phyloP scores from a whole-genome alignment of 1,140 invertebrate species.

The Camponotus vicinus region DNA sequence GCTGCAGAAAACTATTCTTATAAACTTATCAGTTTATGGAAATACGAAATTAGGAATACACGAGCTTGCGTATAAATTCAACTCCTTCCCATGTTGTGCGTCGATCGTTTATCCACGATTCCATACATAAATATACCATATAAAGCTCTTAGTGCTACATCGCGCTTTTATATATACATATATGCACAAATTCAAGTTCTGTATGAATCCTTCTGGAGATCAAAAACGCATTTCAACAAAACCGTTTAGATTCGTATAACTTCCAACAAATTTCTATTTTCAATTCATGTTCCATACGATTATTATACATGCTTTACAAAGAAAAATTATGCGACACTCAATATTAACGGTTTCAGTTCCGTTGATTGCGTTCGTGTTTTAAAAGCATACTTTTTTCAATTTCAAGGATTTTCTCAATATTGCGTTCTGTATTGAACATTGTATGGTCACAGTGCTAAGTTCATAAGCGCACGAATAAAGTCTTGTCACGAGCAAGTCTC shows the following conservation, averaged over 20 bases:
- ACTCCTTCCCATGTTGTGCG: constrained; percentile 19
- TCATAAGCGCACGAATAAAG: not conserved
- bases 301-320: constrained; percentile 6
- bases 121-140: not conserved
- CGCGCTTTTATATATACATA: not conserved
- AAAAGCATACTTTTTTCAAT: constrained; percentile 43
- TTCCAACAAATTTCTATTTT: not conserved
- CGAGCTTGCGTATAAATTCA: constrained; percentile 18
- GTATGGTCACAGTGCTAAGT: constrained; percentile 22
- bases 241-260: not conserved
- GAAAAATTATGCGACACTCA: not conserved
- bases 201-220: not conserved
- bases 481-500: constrained; percentile 25
- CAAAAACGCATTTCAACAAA: constrained; percentile 12
- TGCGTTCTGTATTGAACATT: not conserved
- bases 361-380: constrained; percentile 39
- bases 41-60: constrained; percentile 31
- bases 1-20: not conserved
- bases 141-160: constrained; percentile 13
- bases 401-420: constrained; percentile 37
- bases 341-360: not conserved
- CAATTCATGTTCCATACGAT: not conserved
- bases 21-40: constrained; percentile 17
- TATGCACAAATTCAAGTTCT: not conserved
- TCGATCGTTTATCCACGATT: constrained; percentile 32